phyloP scores from a whole-genome alignment of 2,888 invertebrate species.

The Chesias legatella region DNA sequence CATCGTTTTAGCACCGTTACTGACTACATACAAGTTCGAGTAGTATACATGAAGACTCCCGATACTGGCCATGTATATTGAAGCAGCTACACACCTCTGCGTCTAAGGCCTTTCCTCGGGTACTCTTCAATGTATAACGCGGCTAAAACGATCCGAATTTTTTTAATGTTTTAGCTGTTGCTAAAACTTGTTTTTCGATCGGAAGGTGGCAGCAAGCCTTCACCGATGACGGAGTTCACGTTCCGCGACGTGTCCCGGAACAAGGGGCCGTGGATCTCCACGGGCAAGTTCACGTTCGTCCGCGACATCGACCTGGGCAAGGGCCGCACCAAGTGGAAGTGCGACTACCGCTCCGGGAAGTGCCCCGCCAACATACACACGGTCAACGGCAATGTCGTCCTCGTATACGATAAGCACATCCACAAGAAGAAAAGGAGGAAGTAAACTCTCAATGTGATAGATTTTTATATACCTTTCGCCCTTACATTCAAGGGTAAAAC shows the following conservation, averaged over 20 bases:
- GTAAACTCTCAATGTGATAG: conserved; percentile 2
- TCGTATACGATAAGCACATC: conserved; percentile 52
- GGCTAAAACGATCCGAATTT: background rate
- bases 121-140: too few relatives aligned
- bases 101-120: too few relatives aligned
- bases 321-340: conserved; percentile 52
- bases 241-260: conserved; percentile 41
- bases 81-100: too few relatives aligned
- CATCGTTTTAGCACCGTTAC: conserved; percentile 3
- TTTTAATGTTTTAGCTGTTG: conserved; percentile 2
- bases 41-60: too few relatives aligned
- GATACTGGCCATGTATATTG: too few relatives aligned
- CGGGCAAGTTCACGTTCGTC: conserved; percentile 47
- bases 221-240: conserved; percentile 41
- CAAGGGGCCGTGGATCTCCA: conserved; percentile 45
- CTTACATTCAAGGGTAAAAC: background rate
- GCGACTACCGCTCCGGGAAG: conserved; percentile 40
- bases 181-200: conserved; percentile 30
- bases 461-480: too few relatives aligned
- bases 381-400: conserved; percentile 48
- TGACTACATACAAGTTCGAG: too few relatives aligned
- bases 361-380: conserved; percentile 56
- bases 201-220: conserved; percentile 30
- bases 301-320: conserved; percentile 50
- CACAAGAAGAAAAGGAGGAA: conserved; percentile 31